Evolutionary conservation across 2,888 invertebrate genomes (phyloP), one percentile per base, ranked within the genome.

Genomic region (Eilema griseolum): DNA sequence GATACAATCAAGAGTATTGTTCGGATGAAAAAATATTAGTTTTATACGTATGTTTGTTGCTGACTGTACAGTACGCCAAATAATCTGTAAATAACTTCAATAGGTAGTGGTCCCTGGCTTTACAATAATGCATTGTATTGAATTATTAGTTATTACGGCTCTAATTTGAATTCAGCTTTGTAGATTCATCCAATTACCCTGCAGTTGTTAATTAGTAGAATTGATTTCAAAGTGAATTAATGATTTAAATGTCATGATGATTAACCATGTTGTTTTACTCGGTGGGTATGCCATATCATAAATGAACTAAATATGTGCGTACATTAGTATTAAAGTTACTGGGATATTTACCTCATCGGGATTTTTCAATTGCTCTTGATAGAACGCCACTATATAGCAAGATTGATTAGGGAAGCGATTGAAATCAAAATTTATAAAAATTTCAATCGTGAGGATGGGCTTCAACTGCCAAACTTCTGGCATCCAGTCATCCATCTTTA

Each of bases 161-260:
- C n/a, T n/a, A 64, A 26, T 64, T 52, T 52, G 26, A 7, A 64
- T 46, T 52, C 63, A 41, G 63, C n/a, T 20, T 46, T 52, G n/a
- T 64, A 28, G n/a, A 12, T 64, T 12, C n/a, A 52, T 4, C 62
- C 24, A 62, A 62, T 62, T 62, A 41, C 26, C 11, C 20, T 62
- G 26, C 26, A 62, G 41, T 62, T 26, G 20, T 24, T 41, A 26
- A 41, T 41, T 24, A 26, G 62, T 41, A 62, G 11, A 62, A 62
- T 41, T 41, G 24, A 14, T 37, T 3, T 16, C 26, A 8, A 41
- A 62, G 0, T 14, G 26, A 62, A 62, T 62, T 41, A 62, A 26
- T 10, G 26, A 4, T 41, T 62, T 41, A 41, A 62, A 62, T 62
- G 1, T 26, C 2, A 62, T 41, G 26, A 24, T 10, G 3, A 26